Evolutionary conservation across 2,113 vertebrate species (phyloP).

Genomic region (Romanogobio albipinnatus): DNA sequence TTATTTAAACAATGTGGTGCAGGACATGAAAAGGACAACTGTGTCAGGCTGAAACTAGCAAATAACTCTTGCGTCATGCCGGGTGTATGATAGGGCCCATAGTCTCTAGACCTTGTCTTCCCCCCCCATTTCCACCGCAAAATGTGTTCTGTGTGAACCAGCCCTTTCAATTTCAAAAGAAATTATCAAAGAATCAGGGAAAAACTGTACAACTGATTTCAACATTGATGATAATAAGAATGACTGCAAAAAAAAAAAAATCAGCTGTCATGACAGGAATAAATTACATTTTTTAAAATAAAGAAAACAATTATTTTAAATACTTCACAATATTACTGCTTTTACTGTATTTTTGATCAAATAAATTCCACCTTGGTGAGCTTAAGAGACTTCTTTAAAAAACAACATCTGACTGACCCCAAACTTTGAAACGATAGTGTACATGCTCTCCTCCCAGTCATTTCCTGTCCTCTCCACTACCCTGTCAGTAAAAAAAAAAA

Average conservation of each 20-base stretch:
- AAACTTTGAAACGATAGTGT: not conserved
- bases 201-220: not conserved
- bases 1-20: too few relatives aligned
- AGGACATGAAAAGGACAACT: too few relatives aligned
- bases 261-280: not conserved
- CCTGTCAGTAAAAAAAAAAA: not conserved
- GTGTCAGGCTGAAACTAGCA: too few relatives aligned
- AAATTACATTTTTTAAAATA: too few relatives aligned
- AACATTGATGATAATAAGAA: too few relatives aligned
- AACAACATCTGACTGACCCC: not conserved
- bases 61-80: too few relatives aligned
- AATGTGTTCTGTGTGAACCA: too few relatives aligned
- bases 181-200: too few relatives aligned
- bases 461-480: not conserved
- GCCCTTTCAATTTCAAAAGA: too few relatives aligned
- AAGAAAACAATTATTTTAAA: not conserved
- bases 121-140: too few relatives aligned
- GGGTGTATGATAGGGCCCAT: too few relatives aligned
- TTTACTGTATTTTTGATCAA: not conserved
- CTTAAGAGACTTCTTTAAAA: not conserved
- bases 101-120: too few relatives aligned
- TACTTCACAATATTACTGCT: not conserved
- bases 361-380: not conserved
- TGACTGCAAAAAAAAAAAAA: not conserved
- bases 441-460: not conserved